These are phyloP conservation scores for Ellobius talpinus DNA, from an alignment of 2,113 vertebrate genomes.

Conservation along the genomic window DNA sequence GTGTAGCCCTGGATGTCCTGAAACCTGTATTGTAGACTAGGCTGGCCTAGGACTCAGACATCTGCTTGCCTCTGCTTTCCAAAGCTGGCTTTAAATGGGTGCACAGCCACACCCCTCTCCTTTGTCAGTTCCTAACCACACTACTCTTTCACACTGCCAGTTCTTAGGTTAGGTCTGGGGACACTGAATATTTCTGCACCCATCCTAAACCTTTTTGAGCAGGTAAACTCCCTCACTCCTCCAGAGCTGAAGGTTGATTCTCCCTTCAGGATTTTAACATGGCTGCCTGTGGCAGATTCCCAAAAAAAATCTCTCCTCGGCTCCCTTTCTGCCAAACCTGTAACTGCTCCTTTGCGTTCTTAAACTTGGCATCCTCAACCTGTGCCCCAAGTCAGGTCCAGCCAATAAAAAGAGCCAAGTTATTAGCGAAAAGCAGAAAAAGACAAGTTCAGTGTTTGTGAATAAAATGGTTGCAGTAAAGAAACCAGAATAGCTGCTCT, in stretches of 20 bases:
- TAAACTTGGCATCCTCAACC: not conserved
- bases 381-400: not conserved
- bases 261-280: not conserved
- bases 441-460: not conserved
- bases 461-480: not conserved
- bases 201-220: not conserved
- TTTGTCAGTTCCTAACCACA: not conserved
- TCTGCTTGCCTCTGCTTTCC: not conserved
- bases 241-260: not conserved
- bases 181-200: not conserved
- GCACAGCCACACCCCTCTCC: not conserved
- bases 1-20: not conserved
- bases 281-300: not conserved
- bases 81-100: not conserved
- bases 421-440: not conserved
- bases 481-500: not conserved
- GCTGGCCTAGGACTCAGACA: not conserved
- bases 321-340: not conserved
- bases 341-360: not conserved
- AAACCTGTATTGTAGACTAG: not conserved
- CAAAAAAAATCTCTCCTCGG: not conserved
- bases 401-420: not conserved
- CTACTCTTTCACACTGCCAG: not conserved
- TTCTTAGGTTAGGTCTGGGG: not conserved
- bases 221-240: not conserved